Evolutionary conservation across 1,140 invertebrate species (phyloP).

Genomic region (Drosophila kurseongensis): DNA sequence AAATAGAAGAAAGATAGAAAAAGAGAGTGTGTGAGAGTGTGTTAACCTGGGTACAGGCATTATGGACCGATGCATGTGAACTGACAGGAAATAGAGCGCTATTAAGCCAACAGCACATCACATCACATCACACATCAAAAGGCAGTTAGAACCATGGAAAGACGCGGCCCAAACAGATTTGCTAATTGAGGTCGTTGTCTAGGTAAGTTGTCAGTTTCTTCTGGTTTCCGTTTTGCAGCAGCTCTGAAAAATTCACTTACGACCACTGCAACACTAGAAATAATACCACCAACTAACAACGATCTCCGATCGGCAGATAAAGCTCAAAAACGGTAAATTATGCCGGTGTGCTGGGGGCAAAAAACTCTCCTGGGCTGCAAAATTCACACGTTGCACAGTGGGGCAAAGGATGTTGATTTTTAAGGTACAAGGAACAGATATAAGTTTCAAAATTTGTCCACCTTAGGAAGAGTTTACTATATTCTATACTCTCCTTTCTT

Average conservation of each 20-base stretch:
- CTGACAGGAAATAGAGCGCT: slow-evolving; percentile 72
- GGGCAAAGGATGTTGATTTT: not conserved
- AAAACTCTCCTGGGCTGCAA: slow-evolving; percentile 15
- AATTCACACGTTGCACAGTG: slow-evolving; percentile 50
- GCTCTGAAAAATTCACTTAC: slow-evolving; percentile 72
- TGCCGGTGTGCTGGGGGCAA: slow-evolving; percentile 61
- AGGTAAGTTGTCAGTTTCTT: slow-evolving; percentile 66
- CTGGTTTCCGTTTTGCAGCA: slow-evolving; percentile 30
- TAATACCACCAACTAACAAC: slow-evolving; percentile 11
- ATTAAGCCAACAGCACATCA: slow-evolving; percentile 58
- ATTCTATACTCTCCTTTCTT: not conserved
- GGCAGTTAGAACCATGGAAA: slow-evolving; percentile 69
- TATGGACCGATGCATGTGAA: slow-evolving; percentile 67
- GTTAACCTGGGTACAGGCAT: slow-evolving; percentile 34
- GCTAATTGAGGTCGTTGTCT: slow-evolving; percentile 78
- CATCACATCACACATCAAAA: slow-evolving; percentile 15
- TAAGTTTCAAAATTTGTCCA: not conserved
- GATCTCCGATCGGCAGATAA: slow-evolving; percentile 35
- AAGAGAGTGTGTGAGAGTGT: slow-evolving; percentile 21
- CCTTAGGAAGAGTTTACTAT: not conserved
- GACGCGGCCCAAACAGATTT: slow-evolving; percentile 57
- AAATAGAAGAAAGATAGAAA: slow-evolving; percentile 4
- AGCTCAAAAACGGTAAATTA: slow-evolving; percentile 75
- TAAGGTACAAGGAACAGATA: not conserved
- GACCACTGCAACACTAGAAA: slow-evolving; percentile 14